phyloP scores from a whole-genome alignment of 2,888 invertebrate species.

The Trachelus tabidus region DNA sequence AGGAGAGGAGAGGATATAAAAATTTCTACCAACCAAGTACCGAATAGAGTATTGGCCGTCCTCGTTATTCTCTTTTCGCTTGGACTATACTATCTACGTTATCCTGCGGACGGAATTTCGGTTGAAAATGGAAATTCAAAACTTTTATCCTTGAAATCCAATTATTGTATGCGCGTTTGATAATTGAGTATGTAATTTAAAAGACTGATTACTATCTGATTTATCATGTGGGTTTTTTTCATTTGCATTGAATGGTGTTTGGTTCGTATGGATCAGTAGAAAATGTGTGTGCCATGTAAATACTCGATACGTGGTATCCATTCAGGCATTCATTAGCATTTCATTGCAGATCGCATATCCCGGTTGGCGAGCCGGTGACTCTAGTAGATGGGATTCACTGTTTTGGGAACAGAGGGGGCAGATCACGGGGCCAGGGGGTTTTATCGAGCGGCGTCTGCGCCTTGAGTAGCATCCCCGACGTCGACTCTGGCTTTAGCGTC shows the following conservation, averaged over 20 bases:
- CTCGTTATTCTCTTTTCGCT: not conserved
- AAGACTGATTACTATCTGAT: not conserved
- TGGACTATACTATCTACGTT: not conserved
- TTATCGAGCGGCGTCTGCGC: slow-evolving; percentile 60
- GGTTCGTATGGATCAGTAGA: not conserved
- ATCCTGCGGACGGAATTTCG: not conserved
- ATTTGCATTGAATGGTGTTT: not conserved
- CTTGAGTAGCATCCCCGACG: slow-evolving; percentile 13
- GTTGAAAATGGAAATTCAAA: not conserved
- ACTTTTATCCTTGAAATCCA: not conserved
- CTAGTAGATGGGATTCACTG: slow-evolving; percentile 37
- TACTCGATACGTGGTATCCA: not conserved
- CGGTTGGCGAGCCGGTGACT: not conserved
- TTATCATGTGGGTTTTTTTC: not conserved
- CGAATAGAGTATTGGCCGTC: not conserved
- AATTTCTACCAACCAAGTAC: not conserved
- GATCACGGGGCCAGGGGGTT: slow-evolving; percentile 32
- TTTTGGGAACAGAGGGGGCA: slow-evolving; percentile 38
- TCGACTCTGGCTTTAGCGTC: slow-evolving; percentile 57
- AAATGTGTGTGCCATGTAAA: not conserved
- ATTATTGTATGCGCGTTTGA: not conserved
- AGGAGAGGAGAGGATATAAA: not conserved
- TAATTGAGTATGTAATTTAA: not conserved
- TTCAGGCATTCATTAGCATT: slow-evolving; percentile 8
- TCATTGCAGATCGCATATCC: slow-evolving; percentile 2